Conservation (phyloP, 2,797 vertebrate genomes). For the Trematomus bernacchii region DNA sequence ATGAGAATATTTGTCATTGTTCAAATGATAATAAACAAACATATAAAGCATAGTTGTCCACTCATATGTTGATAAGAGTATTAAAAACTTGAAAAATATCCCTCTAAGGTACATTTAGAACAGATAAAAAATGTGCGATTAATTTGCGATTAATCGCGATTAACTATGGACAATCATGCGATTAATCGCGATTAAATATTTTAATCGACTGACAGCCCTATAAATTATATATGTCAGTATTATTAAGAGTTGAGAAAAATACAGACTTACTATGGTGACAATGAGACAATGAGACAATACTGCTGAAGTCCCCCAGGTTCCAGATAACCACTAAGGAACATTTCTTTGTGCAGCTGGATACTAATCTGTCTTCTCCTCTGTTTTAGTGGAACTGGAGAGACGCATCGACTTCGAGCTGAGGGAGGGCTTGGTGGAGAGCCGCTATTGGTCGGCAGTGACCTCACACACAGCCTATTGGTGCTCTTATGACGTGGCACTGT, state of each 20-base stretch:
- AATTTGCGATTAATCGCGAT: too few relatives aligned
- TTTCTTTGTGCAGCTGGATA: neutral
- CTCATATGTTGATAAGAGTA: too few relatives aligned
- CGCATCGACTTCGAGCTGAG: constrained; percentile 96
- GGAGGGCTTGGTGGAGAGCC: constrained; percentile 96
- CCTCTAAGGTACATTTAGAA: too few relatives aligned
- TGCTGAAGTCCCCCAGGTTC: neutral
- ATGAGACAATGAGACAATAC: neutral
- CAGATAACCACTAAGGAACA: neutral
- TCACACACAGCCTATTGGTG: constrained; percentile 98
- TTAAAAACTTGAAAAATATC: too few relatives aligned
- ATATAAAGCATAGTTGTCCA: too few relatives aligned
- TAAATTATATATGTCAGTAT: neutral
- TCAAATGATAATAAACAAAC: too few relatives aligned
- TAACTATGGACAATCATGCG: too few relatives aligned
- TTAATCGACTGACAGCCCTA: too few relatives aligned
- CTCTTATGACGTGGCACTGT: constrained; percentile 95
- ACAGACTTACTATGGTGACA: neutral
- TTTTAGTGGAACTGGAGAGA: constrained; percentile 92
- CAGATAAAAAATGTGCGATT: too few relatives aligned
- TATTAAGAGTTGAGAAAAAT: neutral
- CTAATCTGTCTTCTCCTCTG: constrained; percentile 35
- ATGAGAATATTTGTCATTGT: too few relatives aligned
- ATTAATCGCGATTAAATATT: too few relatives aligned
- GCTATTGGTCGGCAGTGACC: constrained; percentile 96